Evolutionary conservation across 2,113 vertebrate genomes (phyloP), one percentile per base, ranked within the genome.

Genomic region (Psettodes erumei): DNA sequence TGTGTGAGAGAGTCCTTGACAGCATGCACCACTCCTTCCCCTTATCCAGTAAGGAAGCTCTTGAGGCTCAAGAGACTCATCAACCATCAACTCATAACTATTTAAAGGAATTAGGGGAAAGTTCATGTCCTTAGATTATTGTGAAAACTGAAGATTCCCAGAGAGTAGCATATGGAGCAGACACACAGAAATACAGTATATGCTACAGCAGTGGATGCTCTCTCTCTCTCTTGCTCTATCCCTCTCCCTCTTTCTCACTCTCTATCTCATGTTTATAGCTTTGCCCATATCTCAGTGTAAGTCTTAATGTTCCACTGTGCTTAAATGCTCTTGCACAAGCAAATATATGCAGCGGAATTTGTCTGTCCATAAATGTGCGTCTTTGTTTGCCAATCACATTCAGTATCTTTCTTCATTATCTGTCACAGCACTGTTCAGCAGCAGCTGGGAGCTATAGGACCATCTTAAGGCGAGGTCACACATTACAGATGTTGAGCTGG

Each of bases 51-150:
- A 85, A 97, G 96, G 96, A 97, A 97, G 94, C 95, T 78, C 90
- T 92, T 81, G 82, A 91, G 89, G 91, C 96, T 94, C 96, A 88
- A 86, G 95, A 93, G 96, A 95, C 93, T 93, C 95, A 95, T 97
- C 94, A 95, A 88, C 93, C 86, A 90, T 94, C 95, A 94, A 95
- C 93, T 95, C 55, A 88, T 93, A 95, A 94, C 95, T 97, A 97
- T 97, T 97, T 96, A 95, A 97, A 96, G 95, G 92, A 96, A 95
- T 94, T 92, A 89, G 90, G 94, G 89, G 92, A 96, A 94, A 95
- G 97, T 96, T 98, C 94, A 94, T 88, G 96, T 96, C 95, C 95
- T 96, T 92, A 94, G 93, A 95, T 96, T 74, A 92, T 95, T 93
- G 94, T 94, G 90, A 93, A 95, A 94, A 95, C 93, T 68, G 71